These are phyloP conservation scores for Drosophila sechellia DNA, from an alignment of 1,140 invertebrate genomes.

Conservation along the genomic window DNA sequence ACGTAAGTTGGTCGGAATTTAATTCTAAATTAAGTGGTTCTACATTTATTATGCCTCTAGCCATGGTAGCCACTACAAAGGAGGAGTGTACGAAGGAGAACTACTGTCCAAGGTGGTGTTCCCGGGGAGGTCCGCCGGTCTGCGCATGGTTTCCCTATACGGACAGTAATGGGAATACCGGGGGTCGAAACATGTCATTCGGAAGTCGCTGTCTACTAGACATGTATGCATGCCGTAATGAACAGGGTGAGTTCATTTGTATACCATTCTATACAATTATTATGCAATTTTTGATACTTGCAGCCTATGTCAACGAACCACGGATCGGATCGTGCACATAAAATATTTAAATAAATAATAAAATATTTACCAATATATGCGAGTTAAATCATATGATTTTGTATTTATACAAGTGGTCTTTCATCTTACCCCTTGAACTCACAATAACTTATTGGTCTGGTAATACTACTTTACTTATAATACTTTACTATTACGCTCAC, in stretches of 20 bases:
- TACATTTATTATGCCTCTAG: neutral
- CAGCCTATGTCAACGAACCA: slow-evolving; percentile 46
- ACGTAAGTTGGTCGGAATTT: slow-evolving; percentile 10
- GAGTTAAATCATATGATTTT: too few relatives aligned
- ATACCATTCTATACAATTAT: neutral
- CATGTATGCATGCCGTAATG: slow-evolving; percentile 24
- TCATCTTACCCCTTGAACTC: neutral
- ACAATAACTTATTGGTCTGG: neutral
- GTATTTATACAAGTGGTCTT: neutral
- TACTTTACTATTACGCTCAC: neutral
- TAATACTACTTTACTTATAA: too few relatives aligned
- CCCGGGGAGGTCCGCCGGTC: neutral
- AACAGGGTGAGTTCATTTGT: slow-evolving; percentile 18
- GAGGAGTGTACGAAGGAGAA: slow-evolving; percentile 22
- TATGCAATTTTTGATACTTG: neutral
- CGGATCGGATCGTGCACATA: slow-evolving; percentile 13
- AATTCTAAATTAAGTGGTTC: neutral
- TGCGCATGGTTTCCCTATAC: slow-evolving; percentile 45
- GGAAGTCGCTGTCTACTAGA: slow-evolving; percentile 32
- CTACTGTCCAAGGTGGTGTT: slow-evolving; percentile 26
- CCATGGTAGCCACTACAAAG: slow-evolving; percentile 8
- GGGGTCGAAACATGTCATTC: slow-evolving; percentile 3
- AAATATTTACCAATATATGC: neutral
- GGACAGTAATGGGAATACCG: slow-evolving; percentile 13
- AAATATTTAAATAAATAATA: neutral